Conservation (phyloP, 2,113 vertebrate species). For the Cervus canadensis region DNA sequence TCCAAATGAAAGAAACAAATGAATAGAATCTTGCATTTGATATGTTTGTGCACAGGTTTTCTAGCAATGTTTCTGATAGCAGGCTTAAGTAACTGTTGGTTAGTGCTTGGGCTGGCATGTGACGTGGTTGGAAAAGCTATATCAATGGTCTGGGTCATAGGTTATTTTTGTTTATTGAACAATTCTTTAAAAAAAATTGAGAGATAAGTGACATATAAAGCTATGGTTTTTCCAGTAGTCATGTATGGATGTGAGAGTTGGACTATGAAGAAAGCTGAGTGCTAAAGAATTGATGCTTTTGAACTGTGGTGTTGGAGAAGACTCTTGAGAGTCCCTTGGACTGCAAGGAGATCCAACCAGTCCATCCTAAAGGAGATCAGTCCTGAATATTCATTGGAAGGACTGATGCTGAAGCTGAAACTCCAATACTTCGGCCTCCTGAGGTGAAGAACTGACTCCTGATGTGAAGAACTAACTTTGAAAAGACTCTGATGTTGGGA, state of each 20-base stretch:
- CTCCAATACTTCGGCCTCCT: neutral
- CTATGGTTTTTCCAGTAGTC: neutral
- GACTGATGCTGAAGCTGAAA: neutral
- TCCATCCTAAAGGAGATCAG: neutral
- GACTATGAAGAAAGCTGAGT: neutral
- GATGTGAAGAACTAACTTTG: neutral
- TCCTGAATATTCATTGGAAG: neutral
- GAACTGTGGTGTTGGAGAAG: neutral
- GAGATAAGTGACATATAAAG: neutral
- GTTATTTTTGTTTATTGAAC: slow-evolving; percentile 64
- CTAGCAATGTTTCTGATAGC: neutral
- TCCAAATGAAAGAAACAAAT: neutral
- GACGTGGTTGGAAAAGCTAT: slow-evolving; percentile 78
- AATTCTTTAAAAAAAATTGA: neutral
- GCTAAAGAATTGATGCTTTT: neutral
- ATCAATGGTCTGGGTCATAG: slow-evolving; percentile 75
- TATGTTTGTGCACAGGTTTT: neutral
- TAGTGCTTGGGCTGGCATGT: slow-evolving; percentile 79
- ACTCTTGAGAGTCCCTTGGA: neutral
- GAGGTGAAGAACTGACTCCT: neutral
- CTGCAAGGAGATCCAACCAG: neutral
- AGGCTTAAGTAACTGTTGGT: slow-evolving; percentile 80
- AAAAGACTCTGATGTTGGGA: neutral
- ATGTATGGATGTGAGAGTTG: neutral
- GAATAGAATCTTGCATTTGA: neutral